Evolutionary conservation across 2,113 vertebrate species (phyloP).

Genomic region (Echinops telfairi): DNA sequence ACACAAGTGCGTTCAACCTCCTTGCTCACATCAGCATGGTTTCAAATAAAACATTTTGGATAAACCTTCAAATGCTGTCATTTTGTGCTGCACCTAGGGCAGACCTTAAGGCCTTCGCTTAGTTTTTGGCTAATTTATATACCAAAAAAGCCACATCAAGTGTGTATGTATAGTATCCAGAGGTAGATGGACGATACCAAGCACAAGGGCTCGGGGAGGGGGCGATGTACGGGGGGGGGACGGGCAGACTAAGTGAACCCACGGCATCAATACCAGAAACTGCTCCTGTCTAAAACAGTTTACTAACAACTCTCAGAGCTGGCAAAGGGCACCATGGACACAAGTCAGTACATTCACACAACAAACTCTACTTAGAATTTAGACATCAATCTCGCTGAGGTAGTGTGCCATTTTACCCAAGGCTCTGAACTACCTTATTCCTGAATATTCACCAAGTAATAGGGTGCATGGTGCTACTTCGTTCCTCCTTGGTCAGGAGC

Average conservation of each 20-base stretch:
- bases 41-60: background rate
- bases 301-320: constrained; percentile 1
- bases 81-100: background rate
- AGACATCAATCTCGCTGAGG: background rate
- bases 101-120: background rate
- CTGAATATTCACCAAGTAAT: background rate
- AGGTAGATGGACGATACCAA: background rate
- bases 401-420: background rate
- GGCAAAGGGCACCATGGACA: background rate
- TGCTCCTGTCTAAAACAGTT: constrained; percentile 42
- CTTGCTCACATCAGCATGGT: background rate
- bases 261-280: background rate
- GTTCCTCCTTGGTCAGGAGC: background rate
- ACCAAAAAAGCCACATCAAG: constrained; percentile 22
- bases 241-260: background rate
- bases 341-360: background rate
- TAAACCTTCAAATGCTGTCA: background rate
- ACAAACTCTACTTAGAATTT: background rate
- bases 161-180: background rate
- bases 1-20: background rate
- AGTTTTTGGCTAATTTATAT: constrained; percentile 29
- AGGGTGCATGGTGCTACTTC: background rate
- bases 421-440: background rate
- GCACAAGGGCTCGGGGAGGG: background rate
- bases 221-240: background rate